phyloP scores from a whole-genome alignment of 2,888 invertebrate genomes.

The Lepidonotus clava region DNA sequence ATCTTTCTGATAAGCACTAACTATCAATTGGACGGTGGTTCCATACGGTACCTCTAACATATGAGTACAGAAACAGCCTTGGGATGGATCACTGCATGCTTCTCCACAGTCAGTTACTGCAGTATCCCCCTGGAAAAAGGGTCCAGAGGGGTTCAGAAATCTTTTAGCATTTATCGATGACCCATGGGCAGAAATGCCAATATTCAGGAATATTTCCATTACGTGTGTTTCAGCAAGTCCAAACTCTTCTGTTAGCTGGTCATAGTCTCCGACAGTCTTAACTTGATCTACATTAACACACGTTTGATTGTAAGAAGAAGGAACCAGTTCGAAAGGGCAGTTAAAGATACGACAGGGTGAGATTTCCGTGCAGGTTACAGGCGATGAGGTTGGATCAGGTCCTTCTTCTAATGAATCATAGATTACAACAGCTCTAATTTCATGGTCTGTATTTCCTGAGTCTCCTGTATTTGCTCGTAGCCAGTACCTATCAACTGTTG shows the following conservation, averaged over 20 bases:
- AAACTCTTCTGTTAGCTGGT: not conserved
- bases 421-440: not conserved
- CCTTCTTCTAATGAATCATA: not conserved
- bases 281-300: constrained; percentile 18
- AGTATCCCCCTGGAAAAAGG: not conserved
- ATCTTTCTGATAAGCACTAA: constrained; percentile 59
- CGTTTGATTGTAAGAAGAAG: not conserved
- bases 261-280: not conserved
- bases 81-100: not conserved
- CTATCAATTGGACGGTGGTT: constrained; percentile 71
- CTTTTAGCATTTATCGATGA: not conserved
- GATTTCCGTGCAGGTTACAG: not conserved
- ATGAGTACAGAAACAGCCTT: constrained; percentile 65
- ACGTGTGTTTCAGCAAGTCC: not conserved
- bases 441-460: not conserved
- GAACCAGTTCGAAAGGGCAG: constrained; percentile 55
- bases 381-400: not conserved
- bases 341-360: constrained; percentile 44
- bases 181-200: not conserved
- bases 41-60: constrained; percentile 65
- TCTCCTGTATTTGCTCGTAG: constrained; percentile 65
- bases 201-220: not conserved
- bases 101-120: not conserved
- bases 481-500: constrained; percentile 69
- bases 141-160: not conserved